Evolutionary conservation across 2,797 vertebrate genomes (phyloP), one percentile per base, ranked within the genome.

Genomic region (Apodemus agrarius): DNA sequence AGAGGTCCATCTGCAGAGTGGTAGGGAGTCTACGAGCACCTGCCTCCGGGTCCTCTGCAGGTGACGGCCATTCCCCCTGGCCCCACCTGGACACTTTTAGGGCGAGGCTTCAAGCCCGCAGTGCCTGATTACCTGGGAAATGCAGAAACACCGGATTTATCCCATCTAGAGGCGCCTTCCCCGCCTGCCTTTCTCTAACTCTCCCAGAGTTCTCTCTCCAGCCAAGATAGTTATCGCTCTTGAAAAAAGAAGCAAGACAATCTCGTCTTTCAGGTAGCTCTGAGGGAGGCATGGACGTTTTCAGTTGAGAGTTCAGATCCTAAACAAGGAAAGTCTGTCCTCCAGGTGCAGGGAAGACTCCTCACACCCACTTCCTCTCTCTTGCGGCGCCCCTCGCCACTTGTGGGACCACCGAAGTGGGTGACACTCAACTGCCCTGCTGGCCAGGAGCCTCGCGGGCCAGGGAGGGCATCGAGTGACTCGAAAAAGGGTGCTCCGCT

Each of bases 221-320:
- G 49, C 37, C 54, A 63, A 95, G 97, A 98, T 97, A 85, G 88
- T 95, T 93, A 98, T 96, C 95, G 22, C 82, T 19, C 78, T 93
- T 29, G n/a, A 46, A 11, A 11, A 11, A 26, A 54, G 34, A 82
- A 96, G 89, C 90, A 88, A 92, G 96, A 96, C 87, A 49, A 95
- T 91, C 93, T 63, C 59, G 96, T 96, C 93, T 97, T 97, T 97
- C 96, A 91, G 93, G 96, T 93, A 81, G 76, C 85, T 97, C 31
- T 13, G 3, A 84, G 63, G 12, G 81, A 91, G 69, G 37, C 43
- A 34, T 3, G 24, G 85, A 37, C 76, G 90, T 93, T 97, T 85
- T 90, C 93, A 83, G 17, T 40, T 46, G 12, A 37, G 29, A 24
- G 19, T 72, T 17, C 14, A 67, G 52, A 72, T 7, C 14, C 21